phyloP scores from a whole-genome alignment of 1,140 invertebrate genomes.

The Drosophila subpulchrella region DNA sequence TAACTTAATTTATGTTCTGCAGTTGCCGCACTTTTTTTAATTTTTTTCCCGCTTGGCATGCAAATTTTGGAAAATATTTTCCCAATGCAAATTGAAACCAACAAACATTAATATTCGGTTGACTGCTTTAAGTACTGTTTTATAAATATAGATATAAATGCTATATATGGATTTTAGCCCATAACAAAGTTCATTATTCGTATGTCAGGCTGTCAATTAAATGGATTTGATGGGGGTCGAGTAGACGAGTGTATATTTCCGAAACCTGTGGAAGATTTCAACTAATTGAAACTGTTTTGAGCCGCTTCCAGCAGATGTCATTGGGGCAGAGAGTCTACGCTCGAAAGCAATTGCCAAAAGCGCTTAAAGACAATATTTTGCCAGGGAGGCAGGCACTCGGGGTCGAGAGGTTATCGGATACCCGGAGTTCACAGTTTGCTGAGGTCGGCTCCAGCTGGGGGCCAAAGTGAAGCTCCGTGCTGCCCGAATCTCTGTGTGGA shows the following conservation, averaged over 20 bases:
- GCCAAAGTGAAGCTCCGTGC: slow-evolving; percentile 20
- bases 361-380: slow-evolving; percentile 57
- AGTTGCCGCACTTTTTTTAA: slow-evolving; percentile 31
- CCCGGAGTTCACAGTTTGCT: slow-evolving; percentile 63
- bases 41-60: slow-evolving; percentile 28
- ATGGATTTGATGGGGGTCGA: slow-evolving; percentile 25
- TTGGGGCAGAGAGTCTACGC: slow-evolving; percentile 24
- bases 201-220: slow-evolving; percentile 42
- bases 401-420: slow-evolving; percentile 49
- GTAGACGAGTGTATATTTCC: slow-evolving; percentile 18
- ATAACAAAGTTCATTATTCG: slow-evolving; percentile 38
- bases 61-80: slow-evolving; percentile 23
- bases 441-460: slow-evolving; percentile 20
- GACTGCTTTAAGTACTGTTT: slow-evolving; percentile 12
- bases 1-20: slow-evolving; percentile 36
- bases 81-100: slow-evolving; percentile 16
- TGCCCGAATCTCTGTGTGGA: slow-evolving; percentile 72
- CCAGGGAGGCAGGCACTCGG: slow-evolving; percentile 5
- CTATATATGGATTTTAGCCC: neutral
- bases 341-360: slow-evolving; percentile 42
- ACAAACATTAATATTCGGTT: neutral
- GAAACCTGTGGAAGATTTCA: slow-evolving; percentile 29
- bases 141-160: neutral
- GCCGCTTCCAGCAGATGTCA: slow-evolving; percentile 23
- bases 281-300: slow-evolving; percentile 44